Evolutionary conservation across 2,113 vertebrate species (phyloP).

Genomic region (Acanthisitta chloris): DNA sequence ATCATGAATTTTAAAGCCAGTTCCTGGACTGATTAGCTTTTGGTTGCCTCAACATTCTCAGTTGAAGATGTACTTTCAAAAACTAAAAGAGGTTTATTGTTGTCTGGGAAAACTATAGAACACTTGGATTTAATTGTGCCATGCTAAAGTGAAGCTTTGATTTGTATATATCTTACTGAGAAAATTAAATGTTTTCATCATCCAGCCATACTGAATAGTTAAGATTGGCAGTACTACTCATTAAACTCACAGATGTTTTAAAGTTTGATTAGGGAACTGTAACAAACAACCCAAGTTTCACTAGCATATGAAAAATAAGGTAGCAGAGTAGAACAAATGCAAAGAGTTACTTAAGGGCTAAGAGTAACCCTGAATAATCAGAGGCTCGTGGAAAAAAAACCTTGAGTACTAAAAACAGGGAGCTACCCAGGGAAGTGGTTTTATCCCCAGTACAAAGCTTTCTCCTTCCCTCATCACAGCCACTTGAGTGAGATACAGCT

Average conservation of each 20-base stretch:
- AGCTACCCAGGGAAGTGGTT: neutral
- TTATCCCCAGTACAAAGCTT: neutral
- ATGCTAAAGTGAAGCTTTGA: slow-evolving; percentile 55
- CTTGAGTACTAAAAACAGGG: neutral
- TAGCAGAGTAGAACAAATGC: neutral
- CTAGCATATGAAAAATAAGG: slow-evolving; percentile 51
- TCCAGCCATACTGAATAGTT: slow-evolving; percentile 32
- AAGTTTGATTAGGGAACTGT: slow-evolving; percentile 33
- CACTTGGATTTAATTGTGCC: slow-evolving; percentile 27
- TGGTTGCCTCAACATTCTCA: neutral
- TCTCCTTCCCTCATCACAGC: neutral
- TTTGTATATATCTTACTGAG: neutral
- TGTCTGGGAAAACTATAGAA: slow-evolving; percentile 35
- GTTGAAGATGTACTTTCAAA: neutral
- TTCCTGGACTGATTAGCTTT: neutral
- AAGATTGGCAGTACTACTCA: slow-evolving; percentile 23
- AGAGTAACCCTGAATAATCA: neutral
- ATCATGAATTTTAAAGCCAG: neutral
- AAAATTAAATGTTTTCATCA: slow-evolving; percentile 70
- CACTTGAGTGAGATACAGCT: neutral
- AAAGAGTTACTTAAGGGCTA: slow-evolving; percentile 37
- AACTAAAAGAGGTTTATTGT: slow-evolving; percentile 8
- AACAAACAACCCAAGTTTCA: neutral
- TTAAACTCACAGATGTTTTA: slow-evolving; percentile 67
- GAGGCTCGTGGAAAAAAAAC: neutral